Percentiles rank a stretch among this genome's conserved stretches.
phyloP scores from a whole-genome alignment of 1,140 invertebrate genomes.

The Anoplophora glabripennis region DNA sequence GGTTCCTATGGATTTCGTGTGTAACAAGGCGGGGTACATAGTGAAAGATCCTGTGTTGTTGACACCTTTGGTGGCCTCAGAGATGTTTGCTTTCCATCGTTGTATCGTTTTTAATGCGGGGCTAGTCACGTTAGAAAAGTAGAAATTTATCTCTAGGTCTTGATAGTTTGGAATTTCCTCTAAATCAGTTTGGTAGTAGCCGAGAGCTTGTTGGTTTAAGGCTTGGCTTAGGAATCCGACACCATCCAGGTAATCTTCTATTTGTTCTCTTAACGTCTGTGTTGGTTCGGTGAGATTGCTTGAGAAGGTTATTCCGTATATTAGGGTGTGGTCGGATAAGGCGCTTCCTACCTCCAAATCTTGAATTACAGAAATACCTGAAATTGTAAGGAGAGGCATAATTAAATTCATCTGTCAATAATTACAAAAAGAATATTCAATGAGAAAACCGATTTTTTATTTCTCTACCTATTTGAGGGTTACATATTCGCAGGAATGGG shows the following conservation, averaged over 20 bases:
- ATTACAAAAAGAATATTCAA: too few relatives aligned
- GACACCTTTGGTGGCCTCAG: not conserved
- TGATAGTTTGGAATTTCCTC: not conserved
- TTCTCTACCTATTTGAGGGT: too few relatives aligned
- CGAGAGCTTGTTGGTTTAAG: not conserved
- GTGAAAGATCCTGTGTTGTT: not conserved
- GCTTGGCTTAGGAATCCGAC: not conserved
- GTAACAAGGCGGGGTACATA: conserved; percentile 47
- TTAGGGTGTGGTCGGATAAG: conserved; percentile 64
- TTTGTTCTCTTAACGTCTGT: not conserved
- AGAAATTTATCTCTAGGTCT: not conserved
- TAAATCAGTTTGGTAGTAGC: not conserved
- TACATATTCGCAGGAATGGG: too few relatives aligned
- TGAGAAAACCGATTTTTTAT: too few relatives aligned
- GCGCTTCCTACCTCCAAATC: conserved; percentile 71
- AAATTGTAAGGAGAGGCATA: too few relatives aligned
- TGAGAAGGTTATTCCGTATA: conserved; percentile 9
- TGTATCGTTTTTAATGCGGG: not conserved
- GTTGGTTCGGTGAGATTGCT: conserved; percentile 1
- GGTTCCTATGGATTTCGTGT: conserved; percentile 62
- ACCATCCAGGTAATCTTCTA: conserved; percentile 2
- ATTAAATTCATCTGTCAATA: too few relatives aligned
- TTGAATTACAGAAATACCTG: conserved; percentile 57
- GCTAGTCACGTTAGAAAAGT: not conserved
- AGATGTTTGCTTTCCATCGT: not conserved